These are phyloP conservation scores for Atta texana DNA, from an alignment of 1,140 invertebrate species.

Conservation along the genomic window DNA sequence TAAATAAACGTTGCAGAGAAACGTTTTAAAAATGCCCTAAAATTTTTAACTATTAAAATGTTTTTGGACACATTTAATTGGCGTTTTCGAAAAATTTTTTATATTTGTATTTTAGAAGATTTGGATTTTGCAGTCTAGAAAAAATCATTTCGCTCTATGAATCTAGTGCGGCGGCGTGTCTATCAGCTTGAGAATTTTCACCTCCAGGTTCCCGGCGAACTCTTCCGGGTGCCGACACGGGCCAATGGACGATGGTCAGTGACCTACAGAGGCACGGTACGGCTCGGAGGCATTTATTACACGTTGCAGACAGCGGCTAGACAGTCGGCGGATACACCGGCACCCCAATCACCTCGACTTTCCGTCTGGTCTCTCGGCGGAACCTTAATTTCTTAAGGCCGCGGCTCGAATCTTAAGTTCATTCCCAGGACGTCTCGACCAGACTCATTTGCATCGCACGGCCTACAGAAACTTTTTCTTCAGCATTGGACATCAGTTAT, in stretches of 20 bases:
- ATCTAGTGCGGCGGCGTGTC: constrained; percentile 37
- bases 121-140: neutral
- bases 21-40: neutral
- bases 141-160: neutral
- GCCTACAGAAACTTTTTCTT: constrained; percentile 28
- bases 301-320: constrained; percentile 82
- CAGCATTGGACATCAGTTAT: constrained; percentile 11
- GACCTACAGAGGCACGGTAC: constrained; percentile 78
- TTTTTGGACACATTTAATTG: neutral
- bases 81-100: neutral
- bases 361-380: constrained; percentile 63
- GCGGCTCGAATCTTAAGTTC: constrained; percentile 47
- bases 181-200: constrained; percentile 66
- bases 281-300: constrained; percentile 80
- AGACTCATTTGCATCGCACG: constrained; percentile 18
- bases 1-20: neutral
- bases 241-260: constrained; percentile 79
- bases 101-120: neutral
- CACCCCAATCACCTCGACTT: constrained; percentile 70
- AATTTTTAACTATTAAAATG: neutral
- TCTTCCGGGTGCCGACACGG: constrained; percentile 73
- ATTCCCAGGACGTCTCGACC: constrained; percentile 4
- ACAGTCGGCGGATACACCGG: constrained; percentile 76
- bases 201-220: constrained; percentile 50
- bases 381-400: constrained; percentile 48